phyloP scores from a whole-genome alignment of 2,888 invertebrate genomes.

The Caenorhabditis imperialis region DNA sequence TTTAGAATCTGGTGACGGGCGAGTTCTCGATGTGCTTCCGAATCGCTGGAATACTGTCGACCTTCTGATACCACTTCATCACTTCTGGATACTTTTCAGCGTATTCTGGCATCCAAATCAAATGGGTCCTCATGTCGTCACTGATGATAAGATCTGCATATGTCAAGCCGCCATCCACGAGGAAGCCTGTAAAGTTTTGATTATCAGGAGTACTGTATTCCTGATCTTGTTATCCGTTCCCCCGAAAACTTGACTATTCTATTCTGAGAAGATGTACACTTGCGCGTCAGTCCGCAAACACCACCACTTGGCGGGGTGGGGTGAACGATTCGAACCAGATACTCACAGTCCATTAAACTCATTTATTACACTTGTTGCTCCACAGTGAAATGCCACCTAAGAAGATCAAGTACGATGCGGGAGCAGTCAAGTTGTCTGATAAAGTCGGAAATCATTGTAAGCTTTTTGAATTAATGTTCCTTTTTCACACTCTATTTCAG shows the following conservation, averaged over 20 bases:
- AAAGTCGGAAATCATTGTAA: conserved; percentile 1
- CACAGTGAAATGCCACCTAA: conserved; percentile 42
- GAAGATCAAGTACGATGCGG: conserved; percentile 22
- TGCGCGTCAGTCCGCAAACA: no score
- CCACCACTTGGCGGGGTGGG: no score
- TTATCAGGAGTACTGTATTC: no score
- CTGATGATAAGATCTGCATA: conserved; percentile 32
- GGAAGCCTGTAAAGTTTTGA: conserved; percentile 10
- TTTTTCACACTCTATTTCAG: conserved; percentile 10
- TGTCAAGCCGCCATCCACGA: conserved; percentile 27
- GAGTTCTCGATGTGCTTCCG: conserved; percentile 14
- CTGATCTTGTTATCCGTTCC: no score
- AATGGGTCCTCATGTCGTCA: conserved; percentile 21
- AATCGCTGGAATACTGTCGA: conserved; percentile 27
- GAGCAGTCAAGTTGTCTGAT: background rate
- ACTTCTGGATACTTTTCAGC: conserved; percentile 22
- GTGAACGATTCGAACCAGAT: no score
- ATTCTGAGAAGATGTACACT: no score
- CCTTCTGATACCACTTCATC: conserved; percentile 13
- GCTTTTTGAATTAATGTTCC: conserved; percentile 1
- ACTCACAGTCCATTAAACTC: no score
- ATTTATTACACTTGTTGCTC: no score
- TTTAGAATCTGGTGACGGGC: conserved; percentile 7
- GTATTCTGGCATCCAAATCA: conserved; percentile 27
- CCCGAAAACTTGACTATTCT: no score